These are phyloP conservation scores for Ditylenchus weischeri DNA, from an alignment of 2,888 invertebrate species.

Conservation along the genomic window DNA sequence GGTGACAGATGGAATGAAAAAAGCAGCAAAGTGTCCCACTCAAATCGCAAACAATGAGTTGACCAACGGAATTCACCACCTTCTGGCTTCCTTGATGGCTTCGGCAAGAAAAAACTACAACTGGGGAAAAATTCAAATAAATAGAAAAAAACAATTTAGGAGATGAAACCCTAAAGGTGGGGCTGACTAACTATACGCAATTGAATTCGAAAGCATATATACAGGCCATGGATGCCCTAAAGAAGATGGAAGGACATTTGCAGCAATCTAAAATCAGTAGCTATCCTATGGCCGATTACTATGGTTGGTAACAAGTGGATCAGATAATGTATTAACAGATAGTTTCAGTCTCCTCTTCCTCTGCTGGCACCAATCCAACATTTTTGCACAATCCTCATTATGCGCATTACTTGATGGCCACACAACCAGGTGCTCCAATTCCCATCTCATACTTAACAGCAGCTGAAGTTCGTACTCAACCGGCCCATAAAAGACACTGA, in stretches of 20 bases:
- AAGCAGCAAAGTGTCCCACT: neutral
- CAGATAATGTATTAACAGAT: too few relatives aligned
- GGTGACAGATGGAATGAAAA: neutral
- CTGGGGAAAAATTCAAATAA: neutral
- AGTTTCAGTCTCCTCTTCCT: too few relatives aligned
- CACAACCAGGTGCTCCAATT: slow-evolving; percentile 22
- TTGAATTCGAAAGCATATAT: too few relatives aligned
- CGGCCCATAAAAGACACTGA: neutral
- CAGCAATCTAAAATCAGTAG: too few relatives aligned
- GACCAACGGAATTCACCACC: neutral
- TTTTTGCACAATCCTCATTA: neutral
- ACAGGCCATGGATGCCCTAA: too few relatives aligned
- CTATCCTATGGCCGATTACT: too few relatives aligned
- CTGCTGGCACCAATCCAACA: slow-evolving; percentile 16
- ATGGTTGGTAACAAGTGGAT: too few relatives aligned
- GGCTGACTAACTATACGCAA: too few relatives aligned
- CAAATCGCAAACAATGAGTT: neutral
- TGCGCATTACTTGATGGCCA: slow-evolving; percentile 20
- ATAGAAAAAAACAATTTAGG: neutral
- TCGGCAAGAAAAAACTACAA: neutral
- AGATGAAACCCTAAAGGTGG: too few relatives aligned
- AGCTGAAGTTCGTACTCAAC: slow-evolving; percentile 17
- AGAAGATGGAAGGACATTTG: too few relatives aligned
- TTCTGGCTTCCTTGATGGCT: neutral
- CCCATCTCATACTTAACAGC: slow-evolving; percentile 18